A percentile compares a stretch with the other conserved stretches of the same genome.
Evolutionary conservation across 2,113 vertebrate genomes (phyloP).

Genomic region (Paraplagusia blochii): DNA sequence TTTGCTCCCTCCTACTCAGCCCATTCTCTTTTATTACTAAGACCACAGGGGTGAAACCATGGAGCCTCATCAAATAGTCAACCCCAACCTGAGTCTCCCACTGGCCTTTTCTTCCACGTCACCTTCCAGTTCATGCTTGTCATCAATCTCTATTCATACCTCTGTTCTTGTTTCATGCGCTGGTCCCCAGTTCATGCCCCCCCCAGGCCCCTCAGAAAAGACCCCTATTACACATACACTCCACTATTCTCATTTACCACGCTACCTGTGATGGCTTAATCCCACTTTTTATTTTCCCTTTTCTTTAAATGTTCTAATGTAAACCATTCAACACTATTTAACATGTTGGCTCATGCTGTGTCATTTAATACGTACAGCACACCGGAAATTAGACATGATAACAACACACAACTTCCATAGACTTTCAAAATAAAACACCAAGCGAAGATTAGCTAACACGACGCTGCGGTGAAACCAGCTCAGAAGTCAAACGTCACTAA

Average conservation of each 20-base stretch:
- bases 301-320: too few relatives aligned
- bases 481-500: too few relatives aligned
- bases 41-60: conserved; percentile 11
- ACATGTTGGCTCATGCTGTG: too few relatives aligned
- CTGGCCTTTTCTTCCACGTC: conserved; percentile 1
- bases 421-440: too few relatives aligned
- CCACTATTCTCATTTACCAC: conserved; percentile 9
- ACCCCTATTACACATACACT: too few relatives aligned
- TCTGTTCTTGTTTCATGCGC: conserved; percentile 1
- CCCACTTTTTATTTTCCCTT: too few relatives aligned
- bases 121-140: conserved; percentile 1
- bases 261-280: neutral
- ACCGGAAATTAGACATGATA: too few relatives aligned
- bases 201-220: neutral
- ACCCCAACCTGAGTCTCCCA: conserved; percentile 4
- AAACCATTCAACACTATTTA: too few relatives aligned
- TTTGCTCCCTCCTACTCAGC: neutral
- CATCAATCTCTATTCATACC: conserved; percentile 17
- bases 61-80: conserved; percentile 14
- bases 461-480: too few relatives aligned
- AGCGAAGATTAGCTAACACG: too few relatives aligned
- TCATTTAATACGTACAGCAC: too few relatives aligned
- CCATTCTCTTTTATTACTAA: conserved; percentile 9
- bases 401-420: too few relatives aligned
- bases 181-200: conserved; percentile 6